Conservation (phyloP, 2,113 vertebrate species). For the Indicator maculatus region DNA sequence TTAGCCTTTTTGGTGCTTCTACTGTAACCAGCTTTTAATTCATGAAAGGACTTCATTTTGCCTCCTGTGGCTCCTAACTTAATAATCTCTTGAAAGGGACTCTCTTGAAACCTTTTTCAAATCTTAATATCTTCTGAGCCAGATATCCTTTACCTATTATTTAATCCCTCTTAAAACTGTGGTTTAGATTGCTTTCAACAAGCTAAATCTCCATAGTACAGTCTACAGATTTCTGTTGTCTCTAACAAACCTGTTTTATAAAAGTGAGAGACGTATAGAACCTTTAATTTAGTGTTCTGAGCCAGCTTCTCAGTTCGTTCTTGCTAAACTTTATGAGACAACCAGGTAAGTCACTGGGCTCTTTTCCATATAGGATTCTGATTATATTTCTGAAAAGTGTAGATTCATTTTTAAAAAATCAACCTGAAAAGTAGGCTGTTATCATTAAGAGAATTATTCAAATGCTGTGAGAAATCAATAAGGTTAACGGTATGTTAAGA, state of each 20-base stretch:
- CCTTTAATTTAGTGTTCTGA: background rate
- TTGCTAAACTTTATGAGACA: background rate
- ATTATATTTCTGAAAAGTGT: background rate
- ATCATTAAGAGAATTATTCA: background rate
- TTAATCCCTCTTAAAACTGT: slow-evolving; percentile 7
- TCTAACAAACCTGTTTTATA: background rate
- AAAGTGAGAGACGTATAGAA: background rate
- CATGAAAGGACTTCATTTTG: slow-evolving; percentile 26
- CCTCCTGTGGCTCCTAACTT: slow-evolving; percentile 36
- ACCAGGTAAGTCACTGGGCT: background rate
- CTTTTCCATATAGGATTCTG: background rate
- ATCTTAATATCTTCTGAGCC: background rate
- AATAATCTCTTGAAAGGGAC: slow-evolving; percentile 7
- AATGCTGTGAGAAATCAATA: background rate
- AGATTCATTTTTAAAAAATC: background rate
- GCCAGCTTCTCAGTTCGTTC: background rate
- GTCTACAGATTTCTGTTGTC: background rate
- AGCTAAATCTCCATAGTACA: background rate
- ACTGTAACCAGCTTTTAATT: slow-evolving; percentile 43
- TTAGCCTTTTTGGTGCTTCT: background rate
- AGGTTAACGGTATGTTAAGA: background rate
- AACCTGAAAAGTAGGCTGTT: background rate
- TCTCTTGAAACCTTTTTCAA: slow-evolving; percentile 44
- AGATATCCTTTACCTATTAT: slow-evolving; percentile 19
- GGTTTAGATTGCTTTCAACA: background rate